Evolutionary conservation across 2,888 invertebrate genomes (phyloP), one percentile per base, ranked within the genome.

Genomic region (Dusona sp.): DNA sequence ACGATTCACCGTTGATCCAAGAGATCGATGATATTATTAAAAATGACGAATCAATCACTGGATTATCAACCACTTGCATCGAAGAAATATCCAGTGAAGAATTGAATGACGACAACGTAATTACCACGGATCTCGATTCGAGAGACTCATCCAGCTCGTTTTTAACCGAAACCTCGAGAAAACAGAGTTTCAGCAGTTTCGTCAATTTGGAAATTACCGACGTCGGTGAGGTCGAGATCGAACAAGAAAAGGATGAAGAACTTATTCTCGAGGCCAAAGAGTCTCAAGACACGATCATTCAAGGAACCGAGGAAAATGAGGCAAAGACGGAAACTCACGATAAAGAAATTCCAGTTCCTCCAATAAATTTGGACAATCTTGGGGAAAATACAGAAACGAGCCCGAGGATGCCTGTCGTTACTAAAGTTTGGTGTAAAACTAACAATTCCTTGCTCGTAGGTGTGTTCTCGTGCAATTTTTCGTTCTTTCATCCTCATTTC

Each of bases 381-480:
- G 65, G 2, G 3, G 74, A 79, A 42, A 33, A 22, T 79, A 65
- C 57, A 38, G 54, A 87, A 29, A 13, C 61, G 19, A 68, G 70
- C 11, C 48, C 75, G 54, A 88, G 57, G 42, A 83, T 42, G 33
- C 64, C 81, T 13, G 74, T 82, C 68, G 74, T 82, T 22, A 78
- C 85, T 85, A 84, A 87, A 79, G 77, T 84, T 88, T 88, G 86
- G 86, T 83, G 74, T 88, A 86, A 89, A 85, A 84, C 77, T 88
- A 88, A 87, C 57, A 70, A 83, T 82, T 79, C 88, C 19, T 74
- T 83, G 54, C 81, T 83, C 79, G 86, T 88, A 91, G 91, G 91
- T 91, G 89, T 89, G 91, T 90, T 84, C 25, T 74, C 51, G 65
- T 73, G 70, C 67, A 74, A 72, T 88, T 83, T 79, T 61, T 33